phyloP scores from a whole-genome alignment of 2,888 invertebrate species.

The Limnephilus lunatus region DNA sequence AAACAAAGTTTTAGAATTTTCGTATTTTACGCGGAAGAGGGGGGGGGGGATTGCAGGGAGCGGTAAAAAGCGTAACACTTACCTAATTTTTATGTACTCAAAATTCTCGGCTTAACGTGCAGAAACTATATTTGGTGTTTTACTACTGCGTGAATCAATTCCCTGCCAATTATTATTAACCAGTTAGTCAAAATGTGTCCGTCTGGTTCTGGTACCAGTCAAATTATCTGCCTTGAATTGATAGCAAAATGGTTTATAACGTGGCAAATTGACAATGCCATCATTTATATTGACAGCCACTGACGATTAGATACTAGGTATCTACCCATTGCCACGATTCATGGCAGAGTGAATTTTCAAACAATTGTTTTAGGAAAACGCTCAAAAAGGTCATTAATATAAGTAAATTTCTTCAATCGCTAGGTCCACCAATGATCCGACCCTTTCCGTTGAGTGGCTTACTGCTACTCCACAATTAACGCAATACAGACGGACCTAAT shows the following conservation, averaged over 20 bases:
- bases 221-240: neutral
- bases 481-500: conserved; percentile 18
- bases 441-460: neutral
- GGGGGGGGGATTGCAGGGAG: too few species aligned
- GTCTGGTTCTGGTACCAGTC: neutral
- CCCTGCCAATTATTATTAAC: neutral
- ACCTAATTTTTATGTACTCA: neutral
- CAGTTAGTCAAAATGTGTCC: neutral
- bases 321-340: neutral
- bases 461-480: neutral
- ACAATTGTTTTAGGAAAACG: neutral
- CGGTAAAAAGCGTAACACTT: neutral
- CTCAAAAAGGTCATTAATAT: neutral
- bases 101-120: neutral
- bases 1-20: too few species aligned
- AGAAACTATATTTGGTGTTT: neutral
- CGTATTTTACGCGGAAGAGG: too few species aligned
- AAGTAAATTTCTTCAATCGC: neutral
- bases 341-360: neutral
- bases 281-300: neutral
- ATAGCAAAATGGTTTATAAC: neutral
- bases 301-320: neutral
- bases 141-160: neutral
- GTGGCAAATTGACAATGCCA: neutral
- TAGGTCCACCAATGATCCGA: neutral